Conservation (phyloP, 1,140 invertebrate genomes). For the Conus betulinus region DNA sequence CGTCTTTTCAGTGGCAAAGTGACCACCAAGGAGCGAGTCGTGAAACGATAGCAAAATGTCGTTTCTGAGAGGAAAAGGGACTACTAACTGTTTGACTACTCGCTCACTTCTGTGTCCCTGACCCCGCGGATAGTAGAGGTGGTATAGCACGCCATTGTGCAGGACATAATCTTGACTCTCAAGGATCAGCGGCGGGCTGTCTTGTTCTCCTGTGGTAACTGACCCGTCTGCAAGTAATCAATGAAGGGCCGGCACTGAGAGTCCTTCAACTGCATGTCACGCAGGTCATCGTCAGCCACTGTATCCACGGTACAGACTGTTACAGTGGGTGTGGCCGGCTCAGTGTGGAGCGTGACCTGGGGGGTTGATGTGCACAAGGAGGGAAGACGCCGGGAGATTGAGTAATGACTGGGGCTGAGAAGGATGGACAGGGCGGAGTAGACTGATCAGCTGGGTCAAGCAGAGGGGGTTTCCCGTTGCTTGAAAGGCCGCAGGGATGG, state of each 20-base stretch:
- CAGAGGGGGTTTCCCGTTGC: too few relatives aligned
- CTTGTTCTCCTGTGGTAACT: background rate
- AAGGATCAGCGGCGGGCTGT: background rate
- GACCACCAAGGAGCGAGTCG: too few relatives aligned
- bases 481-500: too few relatives aligned
- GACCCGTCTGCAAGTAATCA: background rate
- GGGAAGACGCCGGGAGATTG: too few relatives aligned
- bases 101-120: background rate
- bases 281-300: background rate
- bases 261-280: background rate
- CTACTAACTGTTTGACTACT: background rate
- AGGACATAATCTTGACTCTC: constrained; percentile 1
- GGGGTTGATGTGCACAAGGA: too few relatives aligned
- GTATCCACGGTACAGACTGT: background rate
- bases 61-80: background rate
- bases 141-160: background rate
- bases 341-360: too few relatives aligned
- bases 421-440: too few relatives aligned
- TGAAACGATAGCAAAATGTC: background rate
- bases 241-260: background rate
- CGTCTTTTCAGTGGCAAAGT: too few relatives aligned
- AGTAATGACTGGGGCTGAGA: too few relatives aligned
- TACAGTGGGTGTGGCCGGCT: too few relatives aligned
- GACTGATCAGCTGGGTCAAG: too few relatives aligned
- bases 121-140: background rate